These are phyloP conservation scores for Serrognathus titanus DNA, from an alignment of 2,888 invertebrate species.

Conservation along the genomic window DNA sequence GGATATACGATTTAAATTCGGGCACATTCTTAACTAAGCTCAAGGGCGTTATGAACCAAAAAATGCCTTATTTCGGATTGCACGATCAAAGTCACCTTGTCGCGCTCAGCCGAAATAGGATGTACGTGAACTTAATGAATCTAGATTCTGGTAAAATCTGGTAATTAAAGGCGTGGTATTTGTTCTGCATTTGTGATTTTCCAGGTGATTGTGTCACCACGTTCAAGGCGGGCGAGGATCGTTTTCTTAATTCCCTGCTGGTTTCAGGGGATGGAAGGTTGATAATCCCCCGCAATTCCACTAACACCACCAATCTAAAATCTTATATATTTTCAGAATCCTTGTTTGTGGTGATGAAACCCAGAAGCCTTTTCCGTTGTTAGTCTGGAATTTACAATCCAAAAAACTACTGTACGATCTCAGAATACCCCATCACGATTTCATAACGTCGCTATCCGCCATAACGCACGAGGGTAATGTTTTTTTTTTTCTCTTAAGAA, in stretches of 20 bases:
- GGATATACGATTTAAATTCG: conserved; percentile 75
- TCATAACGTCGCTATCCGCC: conserved; percentile 77
- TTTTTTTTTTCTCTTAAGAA: neutral
- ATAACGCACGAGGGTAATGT: conserved; percentile 74
- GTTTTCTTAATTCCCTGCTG: conserved; percentile 82
- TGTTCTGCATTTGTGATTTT: conserved; percentile 15
- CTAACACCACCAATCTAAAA: neutral
- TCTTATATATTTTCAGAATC: conserved; percentile 53
- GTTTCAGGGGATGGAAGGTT: conserved; percentile 85
- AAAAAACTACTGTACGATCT: conserved; percentile 82
- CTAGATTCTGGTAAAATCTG: conserved; percentile 63
- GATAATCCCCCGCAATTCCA: conserved; percentile 1
- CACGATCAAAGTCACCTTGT: conserved; percentile 78
- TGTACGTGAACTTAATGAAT: conserved; percentile 88
- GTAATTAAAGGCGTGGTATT: neutral
- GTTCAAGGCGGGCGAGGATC: conserved; percentile 87
- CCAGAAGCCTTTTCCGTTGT: conserved; percentile 84
- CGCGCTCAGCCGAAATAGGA: conserved; percentile 78
- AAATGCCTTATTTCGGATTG: conserved; percentile 86
- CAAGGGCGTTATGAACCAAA: conserved; percentile 88
- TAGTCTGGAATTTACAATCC: conserved; percentile 85
- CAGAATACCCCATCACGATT: conserved; percentile 85
- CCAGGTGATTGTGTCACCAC: conserved; percentile 77
- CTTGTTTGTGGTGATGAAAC: conserved; percentile 90
- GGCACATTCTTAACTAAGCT: conserved; percentile 69